Evolutionary conservation across 1,140 invertebrate species (phyloP), one percentile per base, ranked within the genome.

Genomic region (Pseudomyrmex cubaensis): DNA sequence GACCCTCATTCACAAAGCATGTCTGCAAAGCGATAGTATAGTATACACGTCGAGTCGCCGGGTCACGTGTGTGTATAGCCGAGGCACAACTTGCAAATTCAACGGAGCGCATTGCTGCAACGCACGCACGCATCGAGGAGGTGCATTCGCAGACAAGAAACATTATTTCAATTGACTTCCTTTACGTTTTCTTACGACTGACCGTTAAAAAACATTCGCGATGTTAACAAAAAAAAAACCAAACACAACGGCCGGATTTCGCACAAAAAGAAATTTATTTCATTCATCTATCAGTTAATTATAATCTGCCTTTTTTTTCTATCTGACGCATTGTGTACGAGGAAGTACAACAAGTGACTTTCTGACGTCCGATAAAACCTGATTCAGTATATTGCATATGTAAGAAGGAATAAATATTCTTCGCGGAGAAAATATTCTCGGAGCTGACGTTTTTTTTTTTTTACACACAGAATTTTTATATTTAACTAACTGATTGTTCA

Each of bases 1-100:
- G 20, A 20, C 1, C 1, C 59, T 54, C 87, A 88, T 88, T 89
- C 88, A 84, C 67, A 74, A 85, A 69, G 87, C 8, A 15, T 76
- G 9, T 72, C 66, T 74, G n/a, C 48, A 67, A 17, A 69, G 17
- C 76, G 35, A 50, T 59, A 10, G 46, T 59, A 64, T 64, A 67
- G 80, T 7, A 35, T 35, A 35, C 5, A 35, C 35, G 35, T 74
- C 76, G 61, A 80, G 78, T 85, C 67, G 67, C 22, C 62, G 48
- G n/a, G 22, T 88, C 82, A 85, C 76, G 73, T 86, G 76, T 61
- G 44, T 22, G 15, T 20, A 12, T 54, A 54, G 57, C 44, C 50
- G 50, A 13, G 50, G 48, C 83, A 77, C 61, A 83, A 75, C 56
- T 48, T 56, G 54, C 25, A 25, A 85, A 82, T 86, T 82, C 62